phyloP scores from a whole-genome alignment of 2,888 invertebrate species.

The Esperia sulphurella region DNA sequence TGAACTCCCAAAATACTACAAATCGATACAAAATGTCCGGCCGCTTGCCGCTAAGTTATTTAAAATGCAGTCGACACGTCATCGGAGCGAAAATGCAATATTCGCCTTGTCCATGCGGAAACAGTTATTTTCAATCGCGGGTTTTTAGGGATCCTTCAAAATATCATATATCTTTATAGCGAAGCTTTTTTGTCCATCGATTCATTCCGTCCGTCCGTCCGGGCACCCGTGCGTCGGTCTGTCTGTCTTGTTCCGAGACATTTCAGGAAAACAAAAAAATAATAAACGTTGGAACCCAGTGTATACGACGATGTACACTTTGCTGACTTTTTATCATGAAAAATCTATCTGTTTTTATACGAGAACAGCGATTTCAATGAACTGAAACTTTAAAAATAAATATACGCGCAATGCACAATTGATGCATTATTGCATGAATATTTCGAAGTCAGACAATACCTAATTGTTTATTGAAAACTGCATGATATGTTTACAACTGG shows the following conservation, averaged over 20 bases:
- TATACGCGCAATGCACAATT: background rate
- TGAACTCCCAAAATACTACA: slow-evolving; percentile 40
- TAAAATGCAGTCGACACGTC: slow-evolving; percentile 75
- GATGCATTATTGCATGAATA: background rate
- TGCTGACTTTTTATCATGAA: slow-evolving; percentile 1
- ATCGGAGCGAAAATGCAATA: slow-evolving; percentile 71
- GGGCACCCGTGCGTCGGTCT: too few species aligned
- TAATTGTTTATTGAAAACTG: too few species aligned
- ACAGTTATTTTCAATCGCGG: slow-evolving; percentile 58
- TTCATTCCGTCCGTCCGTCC: too few species aligned
- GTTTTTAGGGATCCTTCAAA: too few species aligned
- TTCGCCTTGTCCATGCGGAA: slow-evolving; percentile 66
- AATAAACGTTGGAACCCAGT: background rate
- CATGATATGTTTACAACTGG: too few species aligned
- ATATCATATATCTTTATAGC: too few species aligned
- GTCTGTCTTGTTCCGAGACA: too few species aligned
- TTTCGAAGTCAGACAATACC: too few species aligned
- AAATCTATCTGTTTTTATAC: background rate
- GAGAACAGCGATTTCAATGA: background rate
- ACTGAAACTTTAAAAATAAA: background rate
- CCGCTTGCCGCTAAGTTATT: slow-evolving; percentile 63
- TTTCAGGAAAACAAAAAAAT: too few species aligned
- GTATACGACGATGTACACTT: too few species aligned
- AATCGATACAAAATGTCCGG: slow-evolving; percentile 50
- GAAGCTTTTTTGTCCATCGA: too few species aligned